Conservation (phyloP, 2,113 vertebrate species). For the Catharus minimus region DNA sequence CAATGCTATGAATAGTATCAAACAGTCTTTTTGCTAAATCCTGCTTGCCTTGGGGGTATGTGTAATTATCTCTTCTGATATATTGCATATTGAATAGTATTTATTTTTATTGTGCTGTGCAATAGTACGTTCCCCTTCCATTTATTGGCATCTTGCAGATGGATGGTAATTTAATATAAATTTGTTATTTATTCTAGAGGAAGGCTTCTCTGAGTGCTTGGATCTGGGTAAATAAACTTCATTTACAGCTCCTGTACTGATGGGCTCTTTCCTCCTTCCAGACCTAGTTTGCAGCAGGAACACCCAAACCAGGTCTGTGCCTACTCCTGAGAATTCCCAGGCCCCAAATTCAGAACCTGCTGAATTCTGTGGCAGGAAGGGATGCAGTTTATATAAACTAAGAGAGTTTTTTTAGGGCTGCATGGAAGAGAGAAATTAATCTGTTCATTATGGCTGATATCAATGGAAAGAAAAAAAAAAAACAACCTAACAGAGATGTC, state of each 20-base stretch:
- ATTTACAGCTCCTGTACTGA: background rate
- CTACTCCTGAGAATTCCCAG: background rate
- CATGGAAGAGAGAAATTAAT: background rate
- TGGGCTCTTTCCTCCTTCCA: background rate
- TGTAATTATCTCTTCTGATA: conserved; percentile 33
- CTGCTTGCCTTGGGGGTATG: conserved; percentile 8
- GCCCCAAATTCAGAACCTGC: background rate
- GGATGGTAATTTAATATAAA: background rate
- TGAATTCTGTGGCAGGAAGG: accelerated
- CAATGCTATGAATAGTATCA: conserved; percentile 11
- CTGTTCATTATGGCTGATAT: background rate
- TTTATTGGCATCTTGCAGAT: conserved; percentile 10
- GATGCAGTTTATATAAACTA: background rate
- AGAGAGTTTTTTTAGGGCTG: background rate
- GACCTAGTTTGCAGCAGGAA: accelerated
- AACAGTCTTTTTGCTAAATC: conserved; percentile 7
- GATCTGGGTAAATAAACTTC: background rate
- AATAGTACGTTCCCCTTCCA: background rate
- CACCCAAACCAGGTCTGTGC: background rate
- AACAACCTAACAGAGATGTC: no score
- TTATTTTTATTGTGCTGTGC: conserved; percentile 17
- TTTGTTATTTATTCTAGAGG: background rate
- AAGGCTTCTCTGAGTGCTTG: background rate
- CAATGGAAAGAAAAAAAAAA: background rate
- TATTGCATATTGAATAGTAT: conserved; percentile 35